Percentiles rank a stretch among this genome's conserved stretches.
phyloP scores from a whole-genome alignment of 2,888 invertebrate genomes.

The Plemyria rubiginata region DNA sequence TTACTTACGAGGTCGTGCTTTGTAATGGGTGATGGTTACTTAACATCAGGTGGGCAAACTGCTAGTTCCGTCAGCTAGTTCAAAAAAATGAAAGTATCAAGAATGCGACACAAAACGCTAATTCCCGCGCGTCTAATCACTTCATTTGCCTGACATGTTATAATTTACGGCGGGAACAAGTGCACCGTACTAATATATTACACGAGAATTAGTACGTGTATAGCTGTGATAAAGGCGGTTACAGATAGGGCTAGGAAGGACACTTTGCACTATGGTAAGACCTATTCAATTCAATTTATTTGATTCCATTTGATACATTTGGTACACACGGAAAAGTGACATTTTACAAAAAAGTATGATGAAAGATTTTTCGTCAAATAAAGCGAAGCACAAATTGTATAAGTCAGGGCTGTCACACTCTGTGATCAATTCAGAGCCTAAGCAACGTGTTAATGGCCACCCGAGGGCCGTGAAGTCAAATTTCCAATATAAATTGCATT shows the following conservation, averaged over 20 bases:
- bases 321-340: too few relatives aligned
- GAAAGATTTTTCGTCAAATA: too few relatives aligned
- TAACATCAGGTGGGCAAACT: too few relatives aligned
- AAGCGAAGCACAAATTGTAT: neutral
- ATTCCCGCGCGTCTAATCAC: constrained; percentile 72
- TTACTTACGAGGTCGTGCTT: too few relatives aligned
- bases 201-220: constrained; percentile 18
- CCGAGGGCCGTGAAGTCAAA: constrained; percentile 36
- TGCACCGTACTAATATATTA: constrained; percentile 39
- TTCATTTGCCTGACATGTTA: constrained; percentile 73
- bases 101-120: constrained; percentile 48
- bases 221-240: neutral
- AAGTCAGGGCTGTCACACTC: constrained; percentile 14
- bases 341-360: too few relatives aligned
- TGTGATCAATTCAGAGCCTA: constrained; percentile 42
- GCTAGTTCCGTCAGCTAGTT: too few relatives aligned
- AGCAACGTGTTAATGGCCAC: constrained; percentile 40
- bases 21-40: too few relatives aligned
- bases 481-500: constrained; percentile 42
- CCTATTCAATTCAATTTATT: too few relatives aligned
- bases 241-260: too few relatives aligned
- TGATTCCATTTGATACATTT: too few relatives aligned
- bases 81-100: constrained; percentile 54
- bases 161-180: constrained; percentile 70
- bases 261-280: too few relatives aligned